Conservation (phyloP, 92 coral and sea anemone species). For the Zoanthus gigantus region DNA sequence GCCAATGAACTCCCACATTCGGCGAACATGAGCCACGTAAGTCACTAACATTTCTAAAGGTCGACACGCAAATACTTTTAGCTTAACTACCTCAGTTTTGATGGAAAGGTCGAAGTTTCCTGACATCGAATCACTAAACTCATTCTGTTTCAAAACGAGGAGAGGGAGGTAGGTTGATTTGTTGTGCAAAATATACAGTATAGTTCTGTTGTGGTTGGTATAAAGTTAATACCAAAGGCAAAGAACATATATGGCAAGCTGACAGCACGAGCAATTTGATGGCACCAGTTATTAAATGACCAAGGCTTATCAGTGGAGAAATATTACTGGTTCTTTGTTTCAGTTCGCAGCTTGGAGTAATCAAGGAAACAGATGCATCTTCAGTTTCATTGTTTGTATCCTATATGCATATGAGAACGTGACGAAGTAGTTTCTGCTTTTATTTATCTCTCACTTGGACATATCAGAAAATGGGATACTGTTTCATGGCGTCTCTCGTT, state of each 20-base stretch:
- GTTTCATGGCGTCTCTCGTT: constrained; percentile 35
- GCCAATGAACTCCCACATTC: constrained; percentile 36
- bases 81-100: not conserved
- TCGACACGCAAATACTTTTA: not conserved
- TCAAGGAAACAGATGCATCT: not conserved
- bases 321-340: constrained; percentile 33
- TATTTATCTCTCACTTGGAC: constrained; percentile 11
- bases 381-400: not conserved
- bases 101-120: not conserved
- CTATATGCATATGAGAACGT: not conserved
- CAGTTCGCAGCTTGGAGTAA: constrained; percentile 35
- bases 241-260: not conserved
- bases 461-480: not conserved
- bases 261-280: not conserved
- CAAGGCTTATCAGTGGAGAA: constrained; percentile 1
- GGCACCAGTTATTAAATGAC: not conserved
- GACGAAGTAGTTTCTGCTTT: not conserved
- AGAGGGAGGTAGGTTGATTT: not conserved
- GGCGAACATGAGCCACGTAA: constrained; percentile 3
- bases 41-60: constrained; percentile 31
- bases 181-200: not conserved
- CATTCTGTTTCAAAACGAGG: not conserved
- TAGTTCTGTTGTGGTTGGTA: not conserved
- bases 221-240: not conserved
- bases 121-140: not conserved